Evolutionary conservation across 2,113 vertebrate species (phyloP), one percentile per base, ranked within the genome.

Genomic region (Crypturellus undulatus): DNA sequence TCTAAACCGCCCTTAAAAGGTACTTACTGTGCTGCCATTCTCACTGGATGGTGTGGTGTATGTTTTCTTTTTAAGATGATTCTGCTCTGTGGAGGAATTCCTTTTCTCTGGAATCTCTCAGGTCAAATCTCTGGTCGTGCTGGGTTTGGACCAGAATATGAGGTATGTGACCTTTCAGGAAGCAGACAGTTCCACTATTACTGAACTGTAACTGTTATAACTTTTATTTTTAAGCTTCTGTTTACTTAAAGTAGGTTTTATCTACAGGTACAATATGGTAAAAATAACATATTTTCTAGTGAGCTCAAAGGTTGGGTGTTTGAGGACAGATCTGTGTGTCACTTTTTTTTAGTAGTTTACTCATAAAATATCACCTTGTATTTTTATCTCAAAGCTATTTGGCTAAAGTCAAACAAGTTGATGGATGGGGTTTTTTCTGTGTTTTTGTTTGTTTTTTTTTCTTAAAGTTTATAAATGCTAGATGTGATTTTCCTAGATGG

Each of bases 61-160:
- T 89, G 73, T 9, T 54, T 81, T 96, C 20, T 60, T 95, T 96
- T 97, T 94, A 60, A 99, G 99, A 96, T 99, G 96, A 99, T 99
- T 95, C 98, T 99, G 59, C 97, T 99, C 70, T 97, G 99, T 84
- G 99, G 99, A 87, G 99, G 99, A 95, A 99, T 99, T 95, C 99
- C 99, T 38, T 98, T 99, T 87, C 98, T 99, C 32, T 99, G 99
- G 99, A 97, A 92, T 63, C 71, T 98, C 12, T 99, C 99, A 36
- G 99, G 99, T 76, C 96, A 93, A 25, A 92, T 99, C 86, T 99
- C 98, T n/a, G 94, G 79, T 86, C 98, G 32, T 93, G 98, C 98
- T 94, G 99, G 99, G 40, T 98, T 99, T 87, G 98, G 98, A 71
- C 91, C 98, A 42, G 99, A 99, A 70, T 99, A 99, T 56, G 99